Conservation (phyloP, 1,140 invertebrate species). For the Pentalonia nigronervosa region DNA sequence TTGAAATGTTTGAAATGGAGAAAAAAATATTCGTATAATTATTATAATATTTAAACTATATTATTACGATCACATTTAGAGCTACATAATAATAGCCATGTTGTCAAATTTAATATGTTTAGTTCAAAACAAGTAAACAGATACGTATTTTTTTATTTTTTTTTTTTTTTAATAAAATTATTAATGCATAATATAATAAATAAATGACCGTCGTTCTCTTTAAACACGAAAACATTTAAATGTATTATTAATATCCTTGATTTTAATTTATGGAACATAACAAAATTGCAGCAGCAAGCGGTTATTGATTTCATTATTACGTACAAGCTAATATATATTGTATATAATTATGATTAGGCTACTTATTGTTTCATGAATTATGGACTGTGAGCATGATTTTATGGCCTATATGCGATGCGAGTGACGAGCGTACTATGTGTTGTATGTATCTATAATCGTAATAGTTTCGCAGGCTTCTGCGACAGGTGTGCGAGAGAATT, state of each 20-base stretch:
- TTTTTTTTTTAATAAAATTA: not conserved
- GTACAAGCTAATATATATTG: not conserved
- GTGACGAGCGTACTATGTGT: not conserved
- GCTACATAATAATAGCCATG: not conserved
- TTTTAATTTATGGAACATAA: conserved; percentile 14
- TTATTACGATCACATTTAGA: not conserved
- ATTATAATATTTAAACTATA: conserved; percentile 19
- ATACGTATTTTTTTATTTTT: not conserved
- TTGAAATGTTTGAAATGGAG: not conserved
- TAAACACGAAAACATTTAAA: not conserved
- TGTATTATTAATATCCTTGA: conserved; percentile 30
- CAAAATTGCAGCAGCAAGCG: not conserved
- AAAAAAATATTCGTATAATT: not conserved
- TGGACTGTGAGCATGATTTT: not conserved
- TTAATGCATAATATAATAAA: not conserved
- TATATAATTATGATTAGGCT: not conserved
- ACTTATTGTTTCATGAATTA: not conserved
- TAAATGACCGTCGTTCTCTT: not conserved
- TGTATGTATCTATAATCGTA: too few species aligned
- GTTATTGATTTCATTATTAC: conserved; percentile 6
- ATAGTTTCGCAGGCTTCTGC: not conserved
- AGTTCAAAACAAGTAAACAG: conserved; percentile 1
- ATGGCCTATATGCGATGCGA: not conserved
- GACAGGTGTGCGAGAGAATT: not conserved
- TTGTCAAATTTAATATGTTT: not conserved